Percentiles rank a stretch among this genome's conserved stretches.
These are phyloP conservation scores for Cephalopachus bancanus DNA, from an alignment of 2,797 vertebrate species.

Conservation along the genomic window DNA sequence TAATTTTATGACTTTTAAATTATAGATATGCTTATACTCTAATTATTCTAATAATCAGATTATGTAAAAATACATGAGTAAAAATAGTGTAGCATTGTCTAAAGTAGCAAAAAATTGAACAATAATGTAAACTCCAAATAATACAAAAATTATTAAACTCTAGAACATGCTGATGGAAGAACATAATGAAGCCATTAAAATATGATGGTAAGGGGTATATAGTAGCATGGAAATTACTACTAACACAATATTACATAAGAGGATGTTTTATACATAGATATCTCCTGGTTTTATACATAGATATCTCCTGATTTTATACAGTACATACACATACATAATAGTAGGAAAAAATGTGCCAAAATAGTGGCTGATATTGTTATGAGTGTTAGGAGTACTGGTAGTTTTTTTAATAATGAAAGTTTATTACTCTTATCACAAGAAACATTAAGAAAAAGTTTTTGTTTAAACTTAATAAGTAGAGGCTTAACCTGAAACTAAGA, in stretches of 20 bases:
- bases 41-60: background rate
- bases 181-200: slow-evolving; percentile 11
- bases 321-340: background rate
- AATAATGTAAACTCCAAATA: background rate
- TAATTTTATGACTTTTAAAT: slow-evolving; percentile 21
- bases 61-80: too few relatives aligned
- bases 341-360: background rate
- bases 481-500: background rate
- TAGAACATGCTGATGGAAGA: background rate
- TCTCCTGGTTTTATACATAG: background rate
- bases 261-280: background rate
- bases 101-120: slow-evolving; percentile 14
- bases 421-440: background rate
- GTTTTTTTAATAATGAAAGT: background rate
- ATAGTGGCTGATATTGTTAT: background rate
- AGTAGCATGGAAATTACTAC: background rate
- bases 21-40: background rate
- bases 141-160: slow-evolving; percentile 32
- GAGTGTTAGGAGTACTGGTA: background rate
- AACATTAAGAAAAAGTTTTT: background rate
- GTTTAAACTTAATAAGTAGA: slow-evolving; percentile 5
- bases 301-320: background rate
- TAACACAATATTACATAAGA: slow-evolving; percentile 2
- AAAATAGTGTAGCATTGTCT: background rate
- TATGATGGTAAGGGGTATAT: background rate